These are phyloP conservation scores for Passer domesticus DNA, from an alignment of 2,113 vertebrate species.

Conservation along the genomic window DNA sequence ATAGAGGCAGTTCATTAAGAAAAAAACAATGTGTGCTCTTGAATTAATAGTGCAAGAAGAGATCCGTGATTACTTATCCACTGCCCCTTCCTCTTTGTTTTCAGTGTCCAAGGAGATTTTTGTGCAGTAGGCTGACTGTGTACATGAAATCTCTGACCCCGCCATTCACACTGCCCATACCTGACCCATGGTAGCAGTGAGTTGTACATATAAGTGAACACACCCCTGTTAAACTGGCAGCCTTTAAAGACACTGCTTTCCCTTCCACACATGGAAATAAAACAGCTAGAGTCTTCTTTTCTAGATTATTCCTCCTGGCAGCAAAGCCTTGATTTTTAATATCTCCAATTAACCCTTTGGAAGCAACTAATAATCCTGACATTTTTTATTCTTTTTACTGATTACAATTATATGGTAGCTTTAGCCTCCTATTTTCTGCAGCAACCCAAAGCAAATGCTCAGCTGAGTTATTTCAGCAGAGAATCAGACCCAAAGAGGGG, in stretches of 20 bases:
- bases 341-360: background rate
- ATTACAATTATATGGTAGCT: background rate
- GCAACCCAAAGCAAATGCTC: background rate
- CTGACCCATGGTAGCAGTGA: background rate
- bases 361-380: background rate
- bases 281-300: background rate
- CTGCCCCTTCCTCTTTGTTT: background rate
- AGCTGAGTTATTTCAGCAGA: background rate
- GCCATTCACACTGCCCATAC: background rate
- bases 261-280: background rate
- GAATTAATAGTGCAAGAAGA: background rate
- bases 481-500: background rate
- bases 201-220: background rate
- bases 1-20: background rate
- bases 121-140: background rate
- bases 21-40: background rate
- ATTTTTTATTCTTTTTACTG: background rate
- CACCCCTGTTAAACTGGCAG: background rate
- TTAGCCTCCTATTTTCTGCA: background rate
- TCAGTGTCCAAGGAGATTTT: background rate
- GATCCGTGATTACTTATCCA: background rate
- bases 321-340: background rate
- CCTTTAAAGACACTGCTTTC: background rate
- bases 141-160: background rate
- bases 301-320: background rate